Base-by-base conservation (phyloP, 35 echinoderm and acorn worm species). In the Antedon bifida region DNA sequence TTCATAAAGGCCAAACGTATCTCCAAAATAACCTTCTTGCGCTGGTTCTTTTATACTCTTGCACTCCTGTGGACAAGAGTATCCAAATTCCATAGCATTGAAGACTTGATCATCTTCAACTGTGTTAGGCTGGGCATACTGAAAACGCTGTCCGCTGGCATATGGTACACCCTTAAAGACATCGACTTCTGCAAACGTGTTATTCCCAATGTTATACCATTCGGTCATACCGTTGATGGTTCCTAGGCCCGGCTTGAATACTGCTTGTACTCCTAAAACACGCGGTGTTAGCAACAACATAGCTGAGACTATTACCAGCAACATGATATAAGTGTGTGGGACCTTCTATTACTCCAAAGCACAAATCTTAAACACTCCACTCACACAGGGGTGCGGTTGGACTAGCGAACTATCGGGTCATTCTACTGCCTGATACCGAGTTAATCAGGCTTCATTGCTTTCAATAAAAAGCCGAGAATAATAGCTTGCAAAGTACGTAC, bases 151-250 rank as follows among this genome's bases (percentile, higher is more conserved):
- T 39, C 12, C 3, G 75, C 79, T 36, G 79, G 86, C 86, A n/a
- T 88, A 88, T 11, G 86, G 86, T 30, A 88, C 64, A 19, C 86
- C 86, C 14, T 30, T 34, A 75, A 88, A 82, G 13, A 82, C 79
- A 30, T 73, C 46, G 0, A 88, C 74, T 10, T 88, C 46, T 1
- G 9, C 51, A 16, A 2, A 7, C 51, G 1, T 11, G 23, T 64
- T 64, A 23, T 64, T 64, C 7, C 51, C 51, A 12, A 64, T 23
- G 51, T 64, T 64, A 26, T 64, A 64, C 9, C 51, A 16, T 64
- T 16, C 51, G 26, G 51, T 64, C 19, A 2, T 2, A 2, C 51
- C 51, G 23, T 11, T 12, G 26, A 64, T 64, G 1, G 51, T 64
- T 19, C 51, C 51, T 64, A 64, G 26, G 10, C 51, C 51, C 1